A percentile compares a stretch with the other conserved stretches of the same genome.
Conservation (phyloP, 2,888 invertebrate genomes). For the Cephus runcator region DNA sequence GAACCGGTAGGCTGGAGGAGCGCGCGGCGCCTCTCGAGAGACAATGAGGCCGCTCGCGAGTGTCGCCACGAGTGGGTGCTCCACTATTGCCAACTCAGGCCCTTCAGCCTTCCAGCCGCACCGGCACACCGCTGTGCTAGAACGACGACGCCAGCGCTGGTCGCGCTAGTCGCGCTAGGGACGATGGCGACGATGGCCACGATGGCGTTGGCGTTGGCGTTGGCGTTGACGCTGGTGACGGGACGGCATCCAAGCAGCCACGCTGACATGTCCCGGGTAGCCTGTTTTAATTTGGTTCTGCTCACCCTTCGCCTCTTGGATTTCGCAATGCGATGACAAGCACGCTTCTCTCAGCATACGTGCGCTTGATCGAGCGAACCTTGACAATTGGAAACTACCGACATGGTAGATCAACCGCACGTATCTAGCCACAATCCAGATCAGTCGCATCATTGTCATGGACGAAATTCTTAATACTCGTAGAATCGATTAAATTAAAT, state of each 20-base stretch:
- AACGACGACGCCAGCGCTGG: constrained; percentile 14
- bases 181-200: constrained; percentile 6
- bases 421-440: too few species aligned
- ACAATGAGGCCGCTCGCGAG: constrained; percentile 65
- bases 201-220: constrained; percentile 17
- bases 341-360: too few species aligned
- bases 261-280: constrained; percentile 31
- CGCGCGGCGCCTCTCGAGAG: constrained; percentile 57
- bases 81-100: constrained; percentile 66
- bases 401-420: too few species aligned
- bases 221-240: constrained; percentile 17
- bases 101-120: constrained; percentile 51
- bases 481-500: too few species aligned
- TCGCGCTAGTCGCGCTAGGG: neutral
- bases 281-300: constrained; percentile 37
- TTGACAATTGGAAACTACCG: too few species aligned
- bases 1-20: constrained; percentile 36
- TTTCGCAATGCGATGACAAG: neutral
- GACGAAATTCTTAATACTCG: too few species aligned
- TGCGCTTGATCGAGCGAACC: too few species aligned
- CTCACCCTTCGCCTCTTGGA: constrained; percentile 22
- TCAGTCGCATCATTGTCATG: too few species aligned
- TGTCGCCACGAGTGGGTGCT: constrained; percentile 63
- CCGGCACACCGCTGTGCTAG: constrained; percentile 31
- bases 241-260: constrained; percentile 18